phyloP scores from a whole-genome alignment of 2,888 invertebrate genomes.

The Mythimna impura region DNA sequence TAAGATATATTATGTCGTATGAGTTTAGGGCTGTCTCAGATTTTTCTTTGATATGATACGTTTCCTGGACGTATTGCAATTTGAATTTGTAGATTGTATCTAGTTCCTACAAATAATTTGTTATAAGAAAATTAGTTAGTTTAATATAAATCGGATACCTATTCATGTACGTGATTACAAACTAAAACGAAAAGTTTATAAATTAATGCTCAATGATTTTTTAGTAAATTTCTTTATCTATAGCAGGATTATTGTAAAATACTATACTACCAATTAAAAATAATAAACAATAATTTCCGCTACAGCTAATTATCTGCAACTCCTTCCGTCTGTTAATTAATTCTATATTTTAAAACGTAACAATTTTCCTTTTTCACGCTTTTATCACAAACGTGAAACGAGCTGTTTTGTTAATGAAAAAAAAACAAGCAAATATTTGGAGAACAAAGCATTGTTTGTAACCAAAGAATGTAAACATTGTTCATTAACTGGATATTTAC shows the following conservation, averaged over 20 bases:
- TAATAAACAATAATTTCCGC: background rate
- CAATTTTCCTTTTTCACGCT: conserved; percentile 5
- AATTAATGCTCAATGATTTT: background rate
- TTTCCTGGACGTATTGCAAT: background rate
- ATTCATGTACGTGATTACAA: background rate
- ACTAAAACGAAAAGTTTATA: background rate
- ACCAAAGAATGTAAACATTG: conserved; percentile 15
- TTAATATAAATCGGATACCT: background rate
- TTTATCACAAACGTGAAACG: conserved; percentile 20
- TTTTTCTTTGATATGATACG: background rate
- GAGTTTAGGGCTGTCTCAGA: conserved; percentile 9
- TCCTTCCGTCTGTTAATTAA: conserved; percentile 7
- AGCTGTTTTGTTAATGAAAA: conserved; percentile 19
- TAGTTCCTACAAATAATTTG: background rate
- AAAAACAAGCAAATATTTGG: conserved; percentile 16
- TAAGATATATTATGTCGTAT: conserved; percentile 11
- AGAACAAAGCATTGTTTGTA: conserved; percentile 25
- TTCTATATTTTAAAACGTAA: conserved; percentile 11
- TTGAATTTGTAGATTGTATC: background rate
- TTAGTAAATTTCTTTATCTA: background rate
- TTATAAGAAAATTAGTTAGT: background rate
- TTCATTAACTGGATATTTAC: conserved; percentile 26
- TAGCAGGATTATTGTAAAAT: background rate
- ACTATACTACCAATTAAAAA: background rate
- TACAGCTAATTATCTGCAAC: background rate